Evolutionary conservation across 2,888 invertebrate genomes (phyloP), one percentile per base, ranked within the genome.

Genomic region (Ametastegia equiseti): DNA sequence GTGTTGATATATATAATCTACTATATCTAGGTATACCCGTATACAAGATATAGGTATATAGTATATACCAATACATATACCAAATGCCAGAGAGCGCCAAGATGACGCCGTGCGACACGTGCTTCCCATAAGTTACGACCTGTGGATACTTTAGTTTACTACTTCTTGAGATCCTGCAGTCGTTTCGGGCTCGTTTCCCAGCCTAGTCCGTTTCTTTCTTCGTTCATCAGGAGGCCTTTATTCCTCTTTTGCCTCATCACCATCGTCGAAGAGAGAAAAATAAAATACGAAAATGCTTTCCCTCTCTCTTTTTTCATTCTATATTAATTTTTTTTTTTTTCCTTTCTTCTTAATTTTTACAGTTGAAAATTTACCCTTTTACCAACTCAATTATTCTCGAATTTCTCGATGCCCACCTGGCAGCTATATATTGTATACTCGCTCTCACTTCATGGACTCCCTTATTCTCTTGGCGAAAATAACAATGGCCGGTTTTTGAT

Each of bases 61-160:
- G 27, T 7, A 47, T 47, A 23, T 71, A 45, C 47, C 19, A 1
- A 71, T 2, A 23, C 27, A 65, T 27, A 65, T 23, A 19, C 23
- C n/a, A 71, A 75, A 30, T 33, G 30, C n/a, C n/a, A 11, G 42
- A 54, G 36, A 75, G 30, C 71, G 42, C 23, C 71, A 71, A 30
- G 71, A 54, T 5, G 75, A 54, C 75, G 75, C 47, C 78, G 42
- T n/a, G n/a, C 42, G 57, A 78, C 78, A 78, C 78, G 78, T 78
- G 78, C 63, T 60, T 36, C 36, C 60, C 78, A 78, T 42, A 63
- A 60, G 57, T 63, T 78, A 63, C 63, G 78, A 78, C 78, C 78
- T 78, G 78, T 78, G 78, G 78, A 78, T 78, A 78, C 78, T 78
- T 63, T 63, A 30, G 30, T 78, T 78, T 78, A 78, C 78, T 60